Conservation (phyloP, 2,113 vertebrate species). For the Etheostoma cragini region DNA sequence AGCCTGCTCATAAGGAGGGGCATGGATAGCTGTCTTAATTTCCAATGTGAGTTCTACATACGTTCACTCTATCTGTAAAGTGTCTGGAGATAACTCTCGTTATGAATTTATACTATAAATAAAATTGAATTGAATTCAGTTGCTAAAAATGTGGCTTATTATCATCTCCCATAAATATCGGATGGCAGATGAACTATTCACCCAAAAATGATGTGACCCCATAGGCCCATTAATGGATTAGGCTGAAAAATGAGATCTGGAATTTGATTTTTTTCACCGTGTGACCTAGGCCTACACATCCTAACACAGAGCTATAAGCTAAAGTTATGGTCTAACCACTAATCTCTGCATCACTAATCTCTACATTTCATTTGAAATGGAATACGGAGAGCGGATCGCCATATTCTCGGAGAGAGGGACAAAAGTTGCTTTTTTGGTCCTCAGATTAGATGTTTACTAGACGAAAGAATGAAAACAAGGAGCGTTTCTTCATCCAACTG, state of each 20-base stretch:
- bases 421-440: not conserved
- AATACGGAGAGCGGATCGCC: not conserved
- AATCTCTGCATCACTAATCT: too few species aligned
- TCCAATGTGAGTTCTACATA: not conserved
- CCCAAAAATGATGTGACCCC: not conserved
- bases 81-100: too few species aligned
- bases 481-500: not conserved
- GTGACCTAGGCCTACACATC: not conserved
- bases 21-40: not conserved
- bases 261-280: not conserved
- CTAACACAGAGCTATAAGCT: not conserved
- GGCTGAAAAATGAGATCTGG: not conserved
- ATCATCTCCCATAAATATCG: not conserved
- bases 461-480: slow-evolving; percentile 59
- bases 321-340: too few species aligned
- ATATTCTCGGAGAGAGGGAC: too few species aligned
- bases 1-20: not conserved
- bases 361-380: not conserved
- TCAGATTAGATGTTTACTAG: slow-evolving; percentile 37
- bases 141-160: not conserved
- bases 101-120: too few species aligned
- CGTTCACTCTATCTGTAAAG: too few species aligned
- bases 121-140: not conserved
- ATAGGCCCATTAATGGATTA: too few species aligned
- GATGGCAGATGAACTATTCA: not conserved